A percentile compares a stretch with the other conserved stretches of the same genome.
phyloP scores from a whole-genome alignment of 2,888 invertebrate species.

The Parnassius orleans region DNA sequence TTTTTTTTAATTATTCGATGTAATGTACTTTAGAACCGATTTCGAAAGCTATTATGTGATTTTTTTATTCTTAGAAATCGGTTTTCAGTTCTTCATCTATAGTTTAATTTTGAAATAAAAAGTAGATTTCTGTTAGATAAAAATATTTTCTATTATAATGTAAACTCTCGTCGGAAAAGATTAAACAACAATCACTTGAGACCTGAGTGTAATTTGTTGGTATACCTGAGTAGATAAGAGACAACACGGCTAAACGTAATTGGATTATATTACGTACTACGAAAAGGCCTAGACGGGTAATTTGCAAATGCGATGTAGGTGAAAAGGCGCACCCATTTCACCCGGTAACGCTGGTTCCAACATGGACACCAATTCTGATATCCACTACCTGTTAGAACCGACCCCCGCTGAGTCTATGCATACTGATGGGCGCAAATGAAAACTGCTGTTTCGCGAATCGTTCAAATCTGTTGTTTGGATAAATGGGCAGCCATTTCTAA shows the following conservation, averaged over 20 bases:
- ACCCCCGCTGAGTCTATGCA: constrained; percentile 32
- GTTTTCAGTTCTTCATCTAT: too few species aligned
- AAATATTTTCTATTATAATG: too few species aligned
- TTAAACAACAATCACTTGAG: too few species aligned
- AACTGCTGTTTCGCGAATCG: constrained; percentile 23
- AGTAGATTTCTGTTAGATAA: too few species aligned
- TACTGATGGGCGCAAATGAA: constrained; percentile 31
- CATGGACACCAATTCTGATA: constrained; percentile 16
- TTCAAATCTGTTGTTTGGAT: constrained; percentile 24
- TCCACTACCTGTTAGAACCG: constrained; percentile 23
- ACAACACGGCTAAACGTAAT: constrained; percentile 8
- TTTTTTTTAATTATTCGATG: too few species aligned
- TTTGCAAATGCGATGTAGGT: constrained; percentile 16
- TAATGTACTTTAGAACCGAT: too few species aligned
- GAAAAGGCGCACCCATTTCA: constrained; percentile 7
- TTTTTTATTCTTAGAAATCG: too few species aligned
- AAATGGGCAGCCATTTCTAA: constrained; percentile 23
- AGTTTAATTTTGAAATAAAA: too few species aligned
- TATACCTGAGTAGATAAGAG: constrained; percentile 1
- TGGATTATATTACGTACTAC: constrained; percentile 14
- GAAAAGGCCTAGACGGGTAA: constrained; percentile 20
- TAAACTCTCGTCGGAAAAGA: too few species aligned
- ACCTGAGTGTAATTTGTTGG: too few species aligned
- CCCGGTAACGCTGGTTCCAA: constrained; percentile 8
- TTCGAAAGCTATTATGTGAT: too few species aligned